Evolutionary conservation across 2,797 vertebrate genomes (phyloP).

Genomic region (Hoplostethus atlanticus): DNA sequence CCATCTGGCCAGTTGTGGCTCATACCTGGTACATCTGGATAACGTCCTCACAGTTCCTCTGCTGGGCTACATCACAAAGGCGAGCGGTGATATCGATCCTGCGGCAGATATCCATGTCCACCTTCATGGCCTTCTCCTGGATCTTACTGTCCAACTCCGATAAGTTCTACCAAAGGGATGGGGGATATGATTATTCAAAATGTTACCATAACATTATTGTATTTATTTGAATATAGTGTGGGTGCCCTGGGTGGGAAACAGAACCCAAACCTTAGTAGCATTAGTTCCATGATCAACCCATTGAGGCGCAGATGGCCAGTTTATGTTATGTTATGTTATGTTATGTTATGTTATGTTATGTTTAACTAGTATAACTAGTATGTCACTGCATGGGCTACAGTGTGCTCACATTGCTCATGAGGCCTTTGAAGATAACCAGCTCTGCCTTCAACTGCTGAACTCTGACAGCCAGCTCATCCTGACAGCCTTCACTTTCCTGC

Average conservation of each 20-base stretch:
- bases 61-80: conserved; percentile 94
- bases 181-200: too few relatives aligned
- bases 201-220: too few relatives aligned
- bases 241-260: too few relatives aligned
- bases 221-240: too few relatives aligned
- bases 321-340: too few relatives aligned
- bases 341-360: too few relatives aligned
- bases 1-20: background rate
- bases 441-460: conserved; percentile 97
- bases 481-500: conserved; percentile 96
- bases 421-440: conserved; percentile 96
- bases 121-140: conserved; percentile 93
- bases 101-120: conserved; percentile 93
- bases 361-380: background rate
- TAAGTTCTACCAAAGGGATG: conserved; percentile 81
- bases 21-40: conserved; percentile 95
- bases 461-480: conserved; percentile 94
- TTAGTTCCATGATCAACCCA: too few relatives aligned
- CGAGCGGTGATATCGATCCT: conserved; percentile 90
- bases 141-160: conserved; percentile 90
- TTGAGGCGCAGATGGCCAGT: too few relatives aligned
- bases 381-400: background rate
- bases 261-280: too few relatives aligned
- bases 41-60: conserved; percentile 96
- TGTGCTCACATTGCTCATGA: conserved; percentile 97